phyloP scores from a whole-genome alignment of 2,113 vertebrate genomes.

The Zeus faber region DNA sequence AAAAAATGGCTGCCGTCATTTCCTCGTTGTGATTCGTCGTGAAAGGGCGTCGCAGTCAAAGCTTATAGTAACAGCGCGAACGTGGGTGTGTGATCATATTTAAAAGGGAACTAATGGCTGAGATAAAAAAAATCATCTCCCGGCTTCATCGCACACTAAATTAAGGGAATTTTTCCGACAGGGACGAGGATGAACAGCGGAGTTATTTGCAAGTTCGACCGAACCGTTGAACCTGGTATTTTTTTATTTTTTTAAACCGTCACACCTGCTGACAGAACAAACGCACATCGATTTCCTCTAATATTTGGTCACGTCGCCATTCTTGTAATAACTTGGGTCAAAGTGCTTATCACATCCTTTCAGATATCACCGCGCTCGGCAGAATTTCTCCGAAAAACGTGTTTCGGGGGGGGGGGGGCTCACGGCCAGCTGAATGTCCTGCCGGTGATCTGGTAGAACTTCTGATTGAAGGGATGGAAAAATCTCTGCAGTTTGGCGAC shows the following conservation, averaged over 20 bases:
- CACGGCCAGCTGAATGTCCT: conserved; percentile 94
- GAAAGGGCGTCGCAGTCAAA: too few relatives aligned
- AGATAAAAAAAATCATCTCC: too few relatives aligned
- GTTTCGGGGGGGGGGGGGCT: conserved; percentile 34
- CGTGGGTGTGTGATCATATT: too few relatives aligned
- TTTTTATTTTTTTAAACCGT: too few relatives aligned
- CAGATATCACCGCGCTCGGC: conserved; percentile 6
- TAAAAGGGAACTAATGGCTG: too few relatives aligned
- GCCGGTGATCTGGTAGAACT: conserved; percentile 96
- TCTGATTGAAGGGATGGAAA: conserved; percentile 97
- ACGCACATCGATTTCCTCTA: conserved; percentile 62
- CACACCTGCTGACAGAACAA: conserved; percentile 38
- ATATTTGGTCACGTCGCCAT: conserved; percentile 85
- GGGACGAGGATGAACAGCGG: background rate
- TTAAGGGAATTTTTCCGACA: too few relatives aligned
- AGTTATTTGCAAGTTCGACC: background rate
- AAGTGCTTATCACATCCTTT: conserved; percentile 55
- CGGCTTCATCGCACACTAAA: too few relatives aligned
- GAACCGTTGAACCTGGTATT: background rate
- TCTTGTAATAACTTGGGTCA: conserved; percentile 57
- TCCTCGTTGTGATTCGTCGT: too few relatives aligned
- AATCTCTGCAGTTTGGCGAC: conserved; percentile 91
- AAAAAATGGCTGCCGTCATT: too few relatives aligned
- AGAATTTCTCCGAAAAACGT: conserved; percentile 10
- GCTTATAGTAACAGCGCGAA: too few relatives aligned